Percentiles rank a stretch among this genome's conserved stretches.
Evolutionary conservation across 2,797 vertebrate species (phyloP).

Genomic region (Rhodeus uyekii): DNA sequence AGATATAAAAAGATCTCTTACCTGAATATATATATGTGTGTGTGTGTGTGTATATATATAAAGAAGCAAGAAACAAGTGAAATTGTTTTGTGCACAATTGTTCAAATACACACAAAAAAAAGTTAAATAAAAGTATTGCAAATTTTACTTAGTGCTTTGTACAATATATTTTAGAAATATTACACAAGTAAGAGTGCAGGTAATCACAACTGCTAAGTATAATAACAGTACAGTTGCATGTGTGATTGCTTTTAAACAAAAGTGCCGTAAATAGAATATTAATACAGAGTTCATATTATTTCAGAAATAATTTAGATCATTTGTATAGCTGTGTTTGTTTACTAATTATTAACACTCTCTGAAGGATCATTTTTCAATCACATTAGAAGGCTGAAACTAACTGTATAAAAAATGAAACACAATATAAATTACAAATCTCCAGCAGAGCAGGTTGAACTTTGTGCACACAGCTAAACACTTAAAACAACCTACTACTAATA

Average conservation of each 20-base stretch:
- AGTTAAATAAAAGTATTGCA: neutral
- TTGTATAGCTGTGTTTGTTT: neutral
- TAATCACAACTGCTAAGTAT: neutral
- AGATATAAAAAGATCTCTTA: no score
- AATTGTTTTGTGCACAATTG: neutral
- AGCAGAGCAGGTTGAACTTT: neutral
- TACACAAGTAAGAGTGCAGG: neutral
- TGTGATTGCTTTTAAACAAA: neutral
- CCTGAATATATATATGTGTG: no score
- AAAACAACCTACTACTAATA: neutral
- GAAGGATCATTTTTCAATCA: neutral
- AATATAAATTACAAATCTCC: neutral
- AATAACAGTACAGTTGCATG: neutral
- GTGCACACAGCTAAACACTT: neutral
- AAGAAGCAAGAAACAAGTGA: neutral
- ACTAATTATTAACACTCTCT: neutral
- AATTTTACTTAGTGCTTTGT: neutral
- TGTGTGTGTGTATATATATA: no score
- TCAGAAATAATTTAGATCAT: neutral
- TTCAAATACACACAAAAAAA: neutral
- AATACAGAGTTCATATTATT: neutral
- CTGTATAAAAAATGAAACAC: neutral
- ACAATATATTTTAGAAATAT: neutral
- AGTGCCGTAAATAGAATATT: neutral
- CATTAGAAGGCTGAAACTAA: neutral